Percentiles rank a stretch among this genome's conserved stretches.
Conservation (phyloP, 2,888 invertebrate genomes). For the Xylota sylvarum region DNA sequence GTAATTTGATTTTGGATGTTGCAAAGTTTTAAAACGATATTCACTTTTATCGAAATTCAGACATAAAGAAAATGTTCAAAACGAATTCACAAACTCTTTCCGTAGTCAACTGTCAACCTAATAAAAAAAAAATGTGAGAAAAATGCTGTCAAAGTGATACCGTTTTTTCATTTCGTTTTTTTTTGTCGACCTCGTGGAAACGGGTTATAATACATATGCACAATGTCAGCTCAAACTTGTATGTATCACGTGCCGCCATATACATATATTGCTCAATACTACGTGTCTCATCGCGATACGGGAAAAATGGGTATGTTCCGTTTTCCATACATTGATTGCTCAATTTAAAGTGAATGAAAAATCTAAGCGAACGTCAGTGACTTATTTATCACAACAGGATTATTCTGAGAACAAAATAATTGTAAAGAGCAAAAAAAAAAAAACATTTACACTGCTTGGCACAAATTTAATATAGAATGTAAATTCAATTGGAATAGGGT, state of each 20-base stretch:
- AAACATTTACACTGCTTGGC: too few species aligned
- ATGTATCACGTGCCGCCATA: neutral
- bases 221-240: neutral
- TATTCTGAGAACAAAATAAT: too few species aligned
- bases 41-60: slow-evolving; percentile 48
- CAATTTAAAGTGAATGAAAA: too few species aligned
- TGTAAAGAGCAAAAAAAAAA: too few species aligned
- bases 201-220: slow-evolving; percentile 11
- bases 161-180: slow-evolving; percentile 22
- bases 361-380: too few species aligned
- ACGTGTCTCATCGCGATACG: slow-evolving; percentile 16
- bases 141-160: slow-evolving; percentile 40
- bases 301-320: neutral
- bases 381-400: too few species aligned
- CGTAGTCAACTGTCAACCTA: slow-evolving; percentile 53
- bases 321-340: neutral
- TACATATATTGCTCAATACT: neutral
- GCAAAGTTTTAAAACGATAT: slow-evolving; percentile 41
- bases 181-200: slow-evolving; percentile 22
- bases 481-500: too few species aligned
- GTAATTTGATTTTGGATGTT: slow-evolving; percentile 27
- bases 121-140: slow-evolving; percentile 37
- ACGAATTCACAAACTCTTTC: slow-evolving; percentile 52
- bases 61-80: slow-evolving; percentile 49
- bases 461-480: too few species aligned